Percentiles rank a stretch among this genome's conserved stretches.
Evolutionary conservation across 2,797 vertebrate species (phyloP).

Genomic region (Eidolon dupreanum): DNA sequence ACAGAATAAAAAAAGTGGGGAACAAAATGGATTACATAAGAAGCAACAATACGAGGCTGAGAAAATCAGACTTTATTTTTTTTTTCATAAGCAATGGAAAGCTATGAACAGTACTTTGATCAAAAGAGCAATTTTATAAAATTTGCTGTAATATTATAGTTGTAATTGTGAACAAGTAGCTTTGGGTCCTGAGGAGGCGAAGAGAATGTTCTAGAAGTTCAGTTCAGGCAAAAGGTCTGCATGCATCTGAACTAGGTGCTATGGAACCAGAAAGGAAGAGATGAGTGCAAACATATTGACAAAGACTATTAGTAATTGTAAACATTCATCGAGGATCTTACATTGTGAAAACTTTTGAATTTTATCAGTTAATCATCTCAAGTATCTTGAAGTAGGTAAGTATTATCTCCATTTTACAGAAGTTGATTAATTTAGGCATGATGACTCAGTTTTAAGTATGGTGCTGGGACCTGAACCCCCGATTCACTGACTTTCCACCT

Average conservation of each 20-base stretch:
- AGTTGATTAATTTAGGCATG: not conserved
- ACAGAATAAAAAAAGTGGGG: not conserved
- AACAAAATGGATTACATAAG: slow-evolving; percentile 11
- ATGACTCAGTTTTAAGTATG: not conserved
- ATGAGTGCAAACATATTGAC: not conserved
- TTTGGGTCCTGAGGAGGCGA: not conserved
- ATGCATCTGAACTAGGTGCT: not conserved
- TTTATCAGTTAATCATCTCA: not conserved
- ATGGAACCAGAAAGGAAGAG: not conserved
- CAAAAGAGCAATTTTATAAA: not conserved
- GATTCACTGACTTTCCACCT: not conserved
- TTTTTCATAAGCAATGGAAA: not conserved
- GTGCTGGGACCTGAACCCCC: not conserved
- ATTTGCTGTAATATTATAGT: not conserved
- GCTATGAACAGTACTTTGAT: not conserved
- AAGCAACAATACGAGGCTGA: not conserved
- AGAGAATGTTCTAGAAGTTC: not conserved
- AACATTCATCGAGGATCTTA: not conserved
- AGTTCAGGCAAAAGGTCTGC: not conserved
- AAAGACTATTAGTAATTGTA: not conserved
- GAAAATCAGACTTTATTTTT: not conserved
- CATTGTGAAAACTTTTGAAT: not conserved
- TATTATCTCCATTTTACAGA: not conserved
- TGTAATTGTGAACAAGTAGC: not conserved
- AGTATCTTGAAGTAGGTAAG: not conserved